These are phyloP conservation scores for Scaptomyza graminum DNA, from an alignment of 1,140 invertebrate genomes.

Conservation along the genomic window DNA sequence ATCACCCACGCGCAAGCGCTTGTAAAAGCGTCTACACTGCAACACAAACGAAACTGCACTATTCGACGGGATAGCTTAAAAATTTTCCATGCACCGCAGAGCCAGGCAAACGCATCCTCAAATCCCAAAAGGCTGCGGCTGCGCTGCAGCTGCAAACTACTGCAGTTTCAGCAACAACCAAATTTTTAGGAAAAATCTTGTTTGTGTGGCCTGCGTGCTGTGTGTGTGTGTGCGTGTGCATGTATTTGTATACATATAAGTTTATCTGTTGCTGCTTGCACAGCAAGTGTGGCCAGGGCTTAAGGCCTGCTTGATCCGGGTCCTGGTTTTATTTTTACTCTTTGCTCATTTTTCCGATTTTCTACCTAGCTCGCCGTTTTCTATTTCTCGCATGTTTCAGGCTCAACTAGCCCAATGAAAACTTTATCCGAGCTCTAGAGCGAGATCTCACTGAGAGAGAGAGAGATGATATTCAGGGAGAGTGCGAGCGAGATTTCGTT, in stretches of 20 bases:
- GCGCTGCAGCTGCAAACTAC: slow-evolving; percentile 61
- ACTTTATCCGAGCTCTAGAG: slow-evolving; percentile 60
- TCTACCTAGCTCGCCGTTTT: slow-evolving; percentile 63
- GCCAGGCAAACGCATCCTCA: slow-evolving; percentile 57
- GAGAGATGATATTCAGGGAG: background rate
- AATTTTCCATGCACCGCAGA: slow-evolving; percentile 47
- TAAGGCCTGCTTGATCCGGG: slow-evolving; percentile 52
- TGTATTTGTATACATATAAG: slow-evolving; percentile 33
- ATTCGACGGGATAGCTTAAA: slow-evolving; percentile 58
- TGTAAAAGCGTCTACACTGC: slow-evolving; percentile 68
- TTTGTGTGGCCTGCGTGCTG: slow-evolving; percentile 24
- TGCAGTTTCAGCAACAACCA: slow-evolving; percentile 14
- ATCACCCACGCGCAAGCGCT: slow-evolving; percentile 49
- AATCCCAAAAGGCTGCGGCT: slow-evolving; percentile 54
- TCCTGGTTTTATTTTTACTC: slow-evolving; percentile 80
- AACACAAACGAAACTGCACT: slow-evolving; percentile 75
- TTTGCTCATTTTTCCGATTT: slow-evolving; percentile 48
- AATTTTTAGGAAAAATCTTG: slow-evolving; percentile 33
- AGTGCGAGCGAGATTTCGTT: slow-evolving; percentile 2
- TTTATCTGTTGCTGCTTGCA: slow-evolving; percentile 69
- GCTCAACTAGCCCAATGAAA: slow-evolving; percentile 43
- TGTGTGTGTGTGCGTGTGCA: background rate
- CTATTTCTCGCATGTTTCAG: slow-evolving; percentile 51
- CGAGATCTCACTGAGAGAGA: slow-evolving; percentile 6
- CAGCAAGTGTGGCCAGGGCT: slow-evolving; percentile 73